A percentile compares a stretch with the other conserved stretches of the same genome.
Conservation (phyloP, 2,797 vertebrate species). For the Denticeps clupeoides region DNA sequence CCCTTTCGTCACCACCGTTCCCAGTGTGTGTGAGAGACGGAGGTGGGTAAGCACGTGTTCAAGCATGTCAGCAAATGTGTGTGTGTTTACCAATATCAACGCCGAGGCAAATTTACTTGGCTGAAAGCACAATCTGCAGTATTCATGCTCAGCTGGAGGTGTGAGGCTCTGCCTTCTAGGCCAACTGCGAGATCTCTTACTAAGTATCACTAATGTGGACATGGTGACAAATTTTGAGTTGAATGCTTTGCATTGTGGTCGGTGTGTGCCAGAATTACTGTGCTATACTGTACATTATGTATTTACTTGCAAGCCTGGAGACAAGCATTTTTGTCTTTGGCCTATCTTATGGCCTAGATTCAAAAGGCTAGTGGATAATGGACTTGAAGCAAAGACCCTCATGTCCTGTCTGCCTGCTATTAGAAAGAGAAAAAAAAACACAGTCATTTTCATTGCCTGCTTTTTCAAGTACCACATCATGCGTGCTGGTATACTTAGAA, state of each 20-base stretch:
- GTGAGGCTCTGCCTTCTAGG: background rate
- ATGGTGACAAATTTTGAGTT: background rate
- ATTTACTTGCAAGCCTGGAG: slow-evolving; percentile 28
- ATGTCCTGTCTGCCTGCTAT: slow-evolving; percentile 27
- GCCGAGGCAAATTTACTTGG: background rate
- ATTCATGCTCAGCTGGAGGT: slow-evolving; percentile 1
- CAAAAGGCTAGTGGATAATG: slow-evolving; percentile 25
- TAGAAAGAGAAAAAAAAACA: slow-evolving; percentile 21
- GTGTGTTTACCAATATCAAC: slow-evolving; percentile 4
- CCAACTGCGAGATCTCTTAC: background rate
- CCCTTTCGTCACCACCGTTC: too few relatives aligned
- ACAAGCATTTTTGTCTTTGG: slow-evolving; percentile 12
- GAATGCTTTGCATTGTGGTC: background rate
- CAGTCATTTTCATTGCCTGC: slow-evolving; percentile 39
- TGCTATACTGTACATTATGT: background rate
- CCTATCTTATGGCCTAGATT: slow-evolving; percentile 25
- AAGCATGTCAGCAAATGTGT: background rate
- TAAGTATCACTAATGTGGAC: background rate
- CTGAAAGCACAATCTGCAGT: slow-evolving; percentile 2
- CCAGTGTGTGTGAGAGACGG: too few relatives aligned
- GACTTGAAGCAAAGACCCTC: slow-evolving; percentile 22
- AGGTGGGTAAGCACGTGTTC: background rate
- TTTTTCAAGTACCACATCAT: slow-evolving; percentile 51
- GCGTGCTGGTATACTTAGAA: slow-evolving; percentile 52
- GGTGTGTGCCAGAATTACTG: too few relatives aligned